phyloP scores from a whole-genome alignment of 1,140 invertebrate species.

The Pygmarrhopalites habei region DNA sequence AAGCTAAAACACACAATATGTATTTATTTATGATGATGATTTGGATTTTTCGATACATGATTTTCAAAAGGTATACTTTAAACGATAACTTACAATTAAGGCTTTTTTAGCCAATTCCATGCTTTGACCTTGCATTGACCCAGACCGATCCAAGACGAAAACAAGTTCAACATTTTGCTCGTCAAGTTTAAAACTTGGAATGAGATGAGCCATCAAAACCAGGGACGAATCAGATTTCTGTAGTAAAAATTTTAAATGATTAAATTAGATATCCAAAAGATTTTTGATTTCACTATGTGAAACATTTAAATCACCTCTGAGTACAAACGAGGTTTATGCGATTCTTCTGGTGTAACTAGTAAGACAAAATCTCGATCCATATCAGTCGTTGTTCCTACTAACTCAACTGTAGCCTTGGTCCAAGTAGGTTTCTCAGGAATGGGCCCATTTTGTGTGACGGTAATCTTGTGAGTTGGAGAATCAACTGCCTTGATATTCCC shows the following conservation, averaged over 20 bases:
- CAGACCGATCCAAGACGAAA: slow-evolving; percentile 42
- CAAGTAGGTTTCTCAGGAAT: slow-evolving; percentile 17
- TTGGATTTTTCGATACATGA: not conserved
- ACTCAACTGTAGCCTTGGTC: slow-evolving; percentile 23
- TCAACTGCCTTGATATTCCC: slow-evolving; percentile 29
- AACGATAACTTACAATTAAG: slow-evolving; percentile 30
- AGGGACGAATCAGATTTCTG: slow-evolving; percentile 23
- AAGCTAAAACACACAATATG: no score
- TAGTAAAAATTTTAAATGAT: not conserved
- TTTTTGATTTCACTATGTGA: not conserved
- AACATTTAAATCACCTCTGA: slow-evolving; percentile 28
- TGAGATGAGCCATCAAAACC: slow-evolving; percentile 37
- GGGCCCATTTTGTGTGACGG: slow-evolving; percentile 14
- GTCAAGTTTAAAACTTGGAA: slow-evolving; percentile 39
- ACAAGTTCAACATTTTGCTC: slow-evolving; percentile 41
- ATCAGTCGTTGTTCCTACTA: slow-evolving; percentile 32
- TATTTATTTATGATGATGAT: not conserved
- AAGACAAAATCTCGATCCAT: slow-evolving; percentile 40
- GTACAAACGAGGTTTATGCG: slow-evolving; percentile 32
- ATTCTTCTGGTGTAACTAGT: slow-evolving; percentile 29
- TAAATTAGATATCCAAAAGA: not conserved
- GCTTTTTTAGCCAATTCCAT: slow-evolving; percentile 42
- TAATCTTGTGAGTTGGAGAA: slow-evolving; percentile 33
- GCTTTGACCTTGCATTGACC: slow-evolving; percentile 42
- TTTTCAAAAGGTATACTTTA: not conserved